These are phyloP conservation scores for Oscheius sp. DNA, from an alignment of 2,888 invertebrate genomes.

Conservation along the genomic window DNA sequence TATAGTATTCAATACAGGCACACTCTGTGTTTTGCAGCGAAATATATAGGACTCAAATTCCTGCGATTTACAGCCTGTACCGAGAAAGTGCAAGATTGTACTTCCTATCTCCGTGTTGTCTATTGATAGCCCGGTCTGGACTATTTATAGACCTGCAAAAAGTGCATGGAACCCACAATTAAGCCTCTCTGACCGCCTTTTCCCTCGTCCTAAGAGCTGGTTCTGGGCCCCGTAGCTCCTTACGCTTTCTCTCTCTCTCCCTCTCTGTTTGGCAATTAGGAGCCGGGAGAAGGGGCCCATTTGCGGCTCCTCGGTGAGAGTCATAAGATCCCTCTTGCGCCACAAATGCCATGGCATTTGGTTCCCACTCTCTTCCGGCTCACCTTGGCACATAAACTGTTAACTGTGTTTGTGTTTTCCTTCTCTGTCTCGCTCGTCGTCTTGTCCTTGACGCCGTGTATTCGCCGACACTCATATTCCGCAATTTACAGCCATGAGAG, in stretches of 20 bases:
- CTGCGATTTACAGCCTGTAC: no score
- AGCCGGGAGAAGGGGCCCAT: conserved; percentile 7
- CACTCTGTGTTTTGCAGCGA: no score
- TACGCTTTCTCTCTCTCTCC: background rate
- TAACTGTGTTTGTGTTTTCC: conserved; percentile 25
- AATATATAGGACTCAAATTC: no score
- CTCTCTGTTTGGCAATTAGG: conserved; percentile 31
- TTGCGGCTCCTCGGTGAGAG: conserved; percentile 8
- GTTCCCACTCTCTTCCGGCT: background rate
- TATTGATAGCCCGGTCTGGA: no score
- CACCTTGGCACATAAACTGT: background rate
- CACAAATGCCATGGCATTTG: conserved; percentile 26
- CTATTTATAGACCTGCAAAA: no score
- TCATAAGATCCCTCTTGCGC: conserved; percentile 10
- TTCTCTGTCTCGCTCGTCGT: background rate
- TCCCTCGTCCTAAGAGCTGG: no score
- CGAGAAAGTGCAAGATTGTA: no score
- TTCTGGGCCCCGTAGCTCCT: background rate
- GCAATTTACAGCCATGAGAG: conserved; percentile 39
- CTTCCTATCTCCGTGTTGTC: no score
- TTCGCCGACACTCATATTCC: conserved; percentile 33
- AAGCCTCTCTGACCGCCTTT: no score
- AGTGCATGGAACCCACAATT: no score
- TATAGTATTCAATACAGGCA: no score
- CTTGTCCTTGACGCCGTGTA: conserved; percentile 29